phyloP scores from a whole-genome alignment of 2,888 invertebrate species.

The Lasioglossum vierecki region DNA sequence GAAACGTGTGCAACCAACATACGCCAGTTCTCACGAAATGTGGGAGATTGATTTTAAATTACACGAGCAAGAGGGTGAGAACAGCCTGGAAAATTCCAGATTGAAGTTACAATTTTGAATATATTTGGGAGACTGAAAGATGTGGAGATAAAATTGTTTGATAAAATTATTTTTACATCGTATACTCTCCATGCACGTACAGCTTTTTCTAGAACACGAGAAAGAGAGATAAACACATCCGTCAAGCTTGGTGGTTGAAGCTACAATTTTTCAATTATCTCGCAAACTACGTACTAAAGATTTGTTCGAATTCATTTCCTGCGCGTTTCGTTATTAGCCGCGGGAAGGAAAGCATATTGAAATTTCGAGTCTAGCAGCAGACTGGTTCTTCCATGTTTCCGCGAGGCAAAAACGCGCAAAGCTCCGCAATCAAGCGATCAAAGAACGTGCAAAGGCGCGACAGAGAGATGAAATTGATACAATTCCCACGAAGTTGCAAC shows the following conservation, averaged over 20 bases:
- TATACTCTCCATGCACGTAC: neutral
- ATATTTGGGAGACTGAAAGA: neutral
- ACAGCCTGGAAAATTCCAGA: neutral
- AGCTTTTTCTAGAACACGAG: neutral
- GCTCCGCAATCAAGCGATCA: conserved; percentile 6
- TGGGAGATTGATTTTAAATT: neutral
- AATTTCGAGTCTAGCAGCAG: too few relatives aligned
- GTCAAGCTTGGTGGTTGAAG: neutral
- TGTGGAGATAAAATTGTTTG: neutral
- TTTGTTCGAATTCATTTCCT: too few relatives aligned
- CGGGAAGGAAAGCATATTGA: too few relatives aligned
- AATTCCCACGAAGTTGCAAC: neutral
- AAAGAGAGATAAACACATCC: neutral
- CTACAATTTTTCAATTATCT: neutral
- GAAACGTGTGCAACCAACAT: neutral
- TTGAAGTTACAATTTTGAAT: neutral
- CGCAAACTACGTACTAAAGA: too few relatives aligned
- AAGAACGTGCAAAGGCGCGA: neutral
- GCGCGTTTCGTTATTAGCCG: too few relatives aligned
- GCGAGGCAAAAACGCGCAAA: neutral
- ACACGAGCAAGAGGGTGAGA: neutral
- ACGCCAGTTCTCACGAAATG: neutral
- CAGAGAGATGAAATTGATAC: conserved; percentile 26
- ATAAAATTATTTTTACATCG: neutral
- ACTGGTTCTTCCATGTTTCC: neutral